Percentiles rank a stretch among this genome's conserved stretches.
phyloP scores from a whole-genome alignment of 2,888 invertebrate species.

The Melieria omissa region DNA sequence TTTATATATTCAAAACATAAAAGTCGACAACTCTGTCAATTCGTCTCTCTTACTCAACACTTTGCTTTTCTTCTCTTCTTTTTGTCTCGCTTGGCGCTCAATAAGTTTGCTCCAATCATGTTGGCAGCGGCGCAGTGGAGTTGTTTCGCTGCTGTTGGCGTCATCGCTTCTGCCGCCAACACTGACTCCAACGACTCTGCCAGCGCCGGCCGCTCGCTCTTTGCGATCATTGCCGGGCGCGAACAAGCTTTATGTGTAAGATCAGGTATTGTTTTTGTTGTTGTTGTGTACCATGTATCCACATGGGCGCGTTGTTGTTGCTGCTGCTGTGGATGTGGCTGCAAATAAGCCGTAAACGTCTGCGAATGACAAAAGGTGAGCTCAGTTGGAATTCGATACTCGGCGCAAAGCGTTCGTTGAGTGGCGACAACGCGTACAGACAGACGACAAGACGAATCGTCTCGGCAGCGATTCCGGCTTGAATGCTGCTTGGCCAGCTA shows the following conservation, averaged over 20 bases:
- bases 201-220: not conserved
- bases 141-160: too few species aligned
- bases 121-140: too few species aligned
- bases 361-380: conserved; percentile 32
- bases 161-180: too few species aligned
- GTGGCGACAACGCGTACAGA: conserved; percentile 20
- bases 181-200: too few species aligned
- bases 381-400: conserved; percentile 41
- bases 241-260: not conserved
- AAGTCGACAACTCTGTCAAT: too few species aligned
- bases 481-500: too few species aligned
- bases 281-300: not conserved
- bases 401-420: conserved; percentile 34
- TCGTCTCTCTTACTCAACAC: too few species aligned
- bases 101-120: too few species aligned
- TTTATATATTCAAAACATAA: too few species aligned
- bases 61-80: too few species aligned
- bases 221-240: not conserved
- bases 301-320: too few species aligned
- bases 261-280: not conserved
- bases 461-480: conserved; percentile 33
- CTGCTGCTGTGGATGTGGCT: not conserved
- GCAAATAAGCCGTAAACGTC: conserved; percentile 17
- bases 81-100: too few species aligned
- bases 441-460: conserved; percentile 28